These are phyloP conservation scores for Liasis olivaceus DNA, from an alignment of 2,797 vertebrate genomes.

Conservation along the genomic window DNA sequence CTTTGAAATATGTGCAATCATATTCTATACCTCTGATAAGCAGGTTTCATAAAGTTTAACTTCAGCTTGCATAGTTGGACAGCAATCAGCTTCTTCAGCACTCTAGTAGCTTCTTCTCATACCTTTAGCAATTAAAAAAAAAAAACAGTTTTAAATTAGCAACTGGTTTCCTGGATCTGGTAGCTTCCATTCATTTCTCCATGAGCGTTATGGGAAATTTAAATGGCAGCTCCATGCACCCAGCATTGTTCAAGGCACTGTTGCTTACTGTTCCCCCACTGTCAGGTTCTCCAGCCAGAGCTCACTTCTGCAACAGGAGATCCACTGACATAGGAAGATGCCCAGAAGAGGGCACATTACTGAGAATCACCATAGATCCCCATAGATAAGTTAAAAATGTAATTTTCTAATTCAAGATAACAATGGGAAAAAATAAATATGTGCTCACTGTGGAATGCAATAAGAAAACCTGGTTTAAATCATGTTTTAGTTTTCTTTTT, in stretches of 20 bases:
- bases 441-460: neutral
- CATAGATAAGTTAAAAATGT: neutral
- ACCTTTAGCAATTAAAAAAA: neutral
- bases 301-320: neutral
- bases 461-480: neutral
- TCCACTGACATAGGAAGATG: neutral
- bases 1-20: neutral
- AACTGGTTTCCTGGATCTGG: neutral
- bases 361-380: neutral
- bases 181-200: neutral
- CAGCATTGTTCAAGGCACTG: neutral
- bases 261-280: neutral
- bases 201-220: neutral
- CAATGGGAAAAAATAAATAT: neutral
- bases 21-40: neutral
- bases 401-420: neutral
- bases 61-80: neutral
- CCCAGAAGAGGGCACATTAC: neutral
- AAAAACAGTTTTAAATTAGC: neutral
- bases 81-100: neutral
- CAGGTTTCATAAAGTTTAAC: neutral
- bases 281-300: neutral
- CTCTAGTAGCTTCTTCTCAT: neutral
- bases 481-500: neutral
- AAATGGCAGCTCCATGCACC: neutral